Evolutionary conservation across 2,888 invertebrate species (phyloP).

Genomic region (Xestia ashworthii): DNA sequence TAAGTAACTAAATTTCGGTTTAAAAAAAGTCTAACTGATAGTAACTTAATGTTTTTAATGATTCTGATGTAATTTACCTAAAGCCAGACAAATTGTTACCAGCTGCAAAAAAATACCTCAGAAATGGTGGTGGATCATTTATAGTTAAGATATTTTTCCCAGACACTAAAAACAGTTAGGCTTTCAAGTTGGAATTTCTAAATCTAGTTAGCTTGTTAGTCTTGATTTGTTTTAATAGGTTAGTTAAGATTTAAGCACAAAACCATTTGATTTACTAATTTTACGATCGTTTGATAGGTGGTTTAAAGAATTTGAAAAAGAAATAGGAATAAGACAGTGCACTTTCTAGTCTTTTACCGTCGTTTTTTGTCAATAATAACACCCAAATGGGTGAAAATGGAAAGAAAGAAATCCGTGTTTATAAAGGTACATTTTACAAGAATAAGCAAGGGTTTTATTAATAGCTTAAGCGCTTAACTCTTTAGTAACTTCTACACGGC

Average conservation of each 20-base stretch:
- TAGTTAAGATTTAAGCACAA: conserved; percentile 34
- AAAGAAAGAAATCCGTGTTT: neutral
- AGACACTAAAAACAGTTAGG: conserved; percentile 1
- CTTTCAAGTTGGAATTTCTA: conserved; percentile 26
- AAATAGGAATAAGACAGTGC: neutral
- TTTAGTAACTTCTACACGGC: neutral
- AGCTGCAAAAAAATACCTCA: conserved; percentile 1
- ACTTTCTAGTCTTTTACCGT: conserved; percentile 14
- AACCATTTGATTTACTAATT: conserved; percentile 38
- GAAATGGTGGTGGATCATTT: neutral
- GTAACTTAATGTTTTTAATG: neutral
- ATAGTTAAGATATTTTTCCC: neutral
- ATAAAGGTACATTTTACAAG: neutral
- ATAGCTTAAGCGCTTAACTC: neutral
- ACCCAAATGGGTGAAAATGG: neutral
- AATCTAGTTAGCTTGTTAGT: conserved; percentile 38
- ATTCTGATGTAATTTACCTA: neutral
- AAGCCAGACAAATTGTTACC: neutral
- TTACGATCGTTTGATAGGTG: conserved; percentile 30
- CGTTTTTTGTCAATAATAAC: conserved; percentile 4
- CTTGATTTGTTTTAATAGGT: conserved; percentile 50
- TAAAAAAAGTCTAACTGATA: neutral
- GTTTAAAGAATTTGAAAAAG: too few relatives aligned
- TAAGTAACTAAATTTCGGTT: neutral
- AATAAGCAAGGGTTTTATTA: neutral